A percentile compares a stretch with the other conserved stretches of the same genome.
phyloP scores from a whole-genome alignment of 2,113 vertebrate species.

The Leptodactylus fuscus region DNA sequence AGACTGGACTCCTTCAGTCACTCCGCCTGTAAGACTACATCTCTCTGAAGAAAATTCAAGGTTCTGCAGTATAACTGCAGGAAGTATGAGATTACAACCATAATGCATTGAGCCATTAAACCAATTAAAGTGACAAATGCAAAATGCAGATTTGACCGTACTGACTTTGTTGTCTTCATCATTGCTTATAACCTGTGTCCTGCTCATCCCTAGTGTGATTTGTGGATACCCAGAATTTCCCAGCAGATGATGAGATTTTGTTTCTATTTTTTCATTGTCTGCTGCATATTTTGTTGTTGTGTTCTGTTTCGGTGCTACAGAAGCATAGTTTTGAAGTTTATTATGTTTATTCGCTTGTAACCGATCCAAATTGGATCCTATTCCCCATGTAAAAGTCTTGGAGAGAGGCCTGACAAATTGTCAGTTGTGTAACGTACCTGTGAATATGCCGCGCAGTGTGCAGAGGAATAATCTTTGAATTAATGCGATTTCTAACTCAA shows the following conservation, averaged over 20 bases:
- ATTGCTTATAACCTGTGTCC: not conserved
- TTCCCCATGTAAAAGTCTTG: conserved; percentile 65
- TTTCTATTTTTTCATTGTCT: not conserved
- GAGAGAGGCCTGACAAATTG: conserved; percentile 69
- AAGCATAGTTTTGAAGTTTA: conserved; percentile 62
- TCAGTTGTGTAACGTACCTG: conserved; percentile 68
- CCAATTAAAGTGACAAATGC: not conserved
- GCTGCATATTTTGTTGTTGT: conserved; percentile 22
- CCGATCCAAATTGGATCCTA: conserved; percentile 69
- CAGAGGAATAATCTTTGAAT: conserved; percentile 68
- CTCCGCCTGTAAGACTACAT: too few species aligned
- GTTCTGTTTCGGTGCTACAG: conserved; percentile 67
- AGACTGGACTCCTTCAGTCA: too few species aligned
- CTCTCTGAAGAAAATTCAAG: too few species aligned
- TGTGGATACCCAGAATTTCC: not conserved
- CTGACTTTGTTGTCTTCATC: not conserved
- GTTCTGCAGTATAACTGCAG: too few species aligned
- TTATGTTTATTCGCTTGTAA: conserved; percentile 65
- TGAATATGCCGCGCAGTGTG: conserved; percentile 68
- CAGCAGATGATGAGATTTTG: not conserved
- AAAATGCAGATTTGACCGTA: not conserved
- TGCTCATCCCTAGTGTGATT: not conserved
- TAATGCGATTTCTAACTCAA: conserved; percentile 69
- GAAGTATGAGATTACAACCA: too few species aligned
- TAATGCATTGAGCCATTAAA: not conserved